Percentiles rank a stretch among this genome's conserved stretches.
Conservation (phyloP, 2,888 invertebrate species). For the Danaus chrysippus region DNA sequence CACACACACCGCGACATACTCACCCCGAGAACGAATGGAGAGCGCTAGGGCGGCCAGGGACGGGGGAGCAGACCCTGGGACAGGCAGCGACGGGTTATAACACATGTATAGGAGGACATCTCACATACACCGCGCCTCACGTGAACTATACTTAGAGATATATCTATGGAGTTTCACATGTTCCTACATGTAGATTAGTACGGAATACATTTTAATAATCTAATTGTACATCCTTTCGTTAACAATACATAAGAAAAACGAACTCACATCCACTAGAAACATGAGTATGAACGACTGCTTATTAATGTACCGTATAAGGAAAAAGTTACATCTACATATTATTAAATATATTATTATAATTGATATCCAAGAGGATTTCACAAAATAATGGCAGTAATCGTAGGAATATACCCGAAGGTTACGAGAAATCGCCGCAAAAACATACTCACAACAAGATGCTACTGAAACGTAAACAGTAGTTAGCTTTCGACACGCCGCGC, state of each 20-base stretch:
- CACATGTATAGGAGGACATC: not conserved
- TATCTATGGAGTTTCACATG: not conserved
- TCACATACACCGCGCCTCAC: not conserved
- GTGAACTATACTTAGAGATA: slow-evolving; percentile 1
- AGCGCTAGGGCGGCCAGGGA: slow-evolving; percentile 65
- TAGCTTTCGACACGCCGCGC: no score
- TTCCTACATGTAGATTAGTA: no score
- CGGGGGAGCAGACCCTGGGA: slow-evolving; percentile 37
- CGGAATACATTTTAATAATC: no score
- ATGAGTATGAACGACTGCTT: not conserved
- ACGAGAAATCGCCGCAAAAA: not conserved
- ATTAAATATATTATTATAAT: not conserved
- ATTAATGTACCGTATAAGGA: not conserved
- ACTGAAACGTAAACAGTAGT: not conserved
- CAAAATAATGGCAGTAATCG: slow-evolving; percentile 3
- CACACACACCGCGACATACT: slow-evolving; percentile 39
- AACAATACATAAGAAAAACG: slow-evolving; percentile 2
- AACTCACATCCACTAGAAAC: not conserved
- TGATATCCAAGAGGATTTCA: not conserved
- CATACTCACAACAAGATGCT: not conserved
- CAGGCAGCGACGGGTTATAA: slow-evolving; percentile 10
- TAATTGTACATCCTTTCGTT: not conserved
- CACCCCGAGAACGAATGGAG: slow-evolving; percentile 69
- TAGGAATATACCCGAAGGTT: not conserved
- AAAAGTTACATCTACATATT: not conserved